Percentiles rank a stretch among this genome's conserved stretches.
Conservation (phyloP, 2,113 vertebrate genomes). For the Phaethon lepturus region DNA sequence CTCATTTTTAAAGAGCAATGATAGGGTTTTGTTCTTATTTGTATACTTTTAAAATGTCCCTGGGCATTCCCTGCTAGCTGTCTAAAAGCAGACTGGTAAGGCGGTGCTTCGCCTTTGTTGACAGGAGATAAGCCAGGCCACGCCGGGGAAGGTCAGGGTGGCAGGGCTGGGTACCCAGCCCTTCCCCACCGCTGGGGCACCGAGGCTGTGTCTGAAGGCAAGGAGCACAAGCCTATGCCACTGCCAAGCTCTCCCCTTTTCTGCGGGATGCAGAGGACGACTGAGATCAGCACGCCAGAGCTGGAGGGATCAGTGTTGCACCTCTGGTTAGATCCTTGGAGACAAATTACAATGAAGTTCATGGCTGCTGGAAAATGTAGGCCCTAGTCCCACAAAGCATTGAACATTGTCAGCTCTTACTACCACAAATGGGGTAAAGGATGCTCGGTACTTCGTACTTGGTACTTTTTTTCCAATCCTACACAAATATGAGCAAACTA, state of each 20-base stretch:
- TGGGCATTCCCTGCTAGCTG: neutral
- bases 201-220: neutral
- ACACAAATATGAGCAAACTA: neutral
- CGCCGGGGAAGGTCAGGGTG: neutral
- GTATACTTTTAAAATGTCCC: neutral
- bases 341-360: neutral
- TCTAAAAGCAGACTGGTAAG: neutral
- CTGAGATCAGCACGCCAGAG: neutral
- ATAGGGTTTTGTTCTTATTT: neutral
- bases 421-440: neutral
- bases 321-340: neutral
- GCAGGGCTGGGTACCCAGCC: neutral
- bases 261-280: fast-evolving
- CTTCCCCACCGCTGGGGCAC: neutral
- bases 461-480: neutral
- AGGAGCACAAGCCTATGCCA: neutral
- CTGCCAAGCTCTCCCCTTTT: neutral
- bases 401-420: neutral
- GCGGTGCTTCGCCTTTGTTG: neutral
- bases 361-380: neutral
- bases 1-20: neutral
- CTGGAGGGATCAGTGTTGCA: neutral
- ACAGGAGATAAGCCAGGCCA: neutral
- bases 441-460: neutral
- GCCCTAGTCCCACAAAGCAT: neutral